Percentiles rank a stretch among this genome's conserved stretches.
These are phyloP conservation scores for Saccostrea cuccullata DNA, from an alignment of 1,140 invertebrate species.

Conservation along the genomic window DNA sequence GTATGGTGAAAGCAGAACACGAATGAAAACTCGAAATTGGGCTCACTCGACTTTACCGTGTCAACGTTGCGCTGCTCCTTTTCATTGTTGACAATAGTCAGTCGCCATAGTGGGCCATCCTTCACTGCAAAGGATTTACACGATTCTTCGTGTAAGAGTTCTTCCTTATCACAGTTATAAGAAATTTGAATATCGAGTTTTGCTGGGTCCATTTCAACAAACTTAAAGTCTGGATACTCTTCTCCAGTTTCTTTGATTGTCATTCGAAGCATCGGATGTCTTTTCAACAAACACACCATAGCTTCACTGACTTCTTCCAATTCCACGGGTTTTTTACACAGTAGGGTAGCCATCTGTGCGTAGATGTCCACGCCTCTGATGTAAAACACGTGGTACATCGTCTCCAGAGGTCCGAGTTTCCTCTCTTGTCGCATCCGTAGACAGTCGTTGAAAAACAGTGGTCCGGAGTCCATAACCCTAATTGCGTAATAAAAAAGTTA, in stretches of 20 bases:
- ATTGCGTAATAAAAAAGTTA: background rate
- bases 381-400: slow-evolving; percentile 50
- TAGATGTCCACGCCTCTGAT: slow-evolving; percentile 45
- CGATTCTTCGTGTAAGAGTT: slow-evolving; percentile 22
- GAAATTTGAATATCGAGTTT: slow-evolving; percentile 34
- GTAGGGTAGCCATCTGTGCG: slow-evolving; percentile 42
- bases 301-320: slow-evolving; percentile 20
- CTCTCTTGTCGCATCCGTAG: background rate
- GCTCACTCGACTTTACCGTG: too few species aligned
- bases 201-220: slow-evolving; percentile 43
- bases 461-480: background rate
- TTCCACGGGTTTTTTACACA: background rate
- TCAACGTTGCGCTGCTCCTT: background rate
- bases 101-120: slow-evolving; percentile 44
- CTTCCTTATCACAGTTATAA: background rate
- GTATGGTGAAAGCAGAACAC: slow-evolving; percentile 45
- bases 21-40: slow-evolving; percentile 34
- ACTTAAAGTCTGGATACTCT: background rate
- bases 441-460: background rate
- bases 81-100: background rate
- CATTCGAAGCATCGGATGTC: slow-evolving; percentile 49
- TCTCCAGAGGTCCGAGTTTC: slow-evolving; percentile 44
- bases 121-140: slow-evolving; percentile 28
- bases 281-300: slow-evolving; percentile 42
- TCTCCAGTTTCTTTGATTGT: slow-evolving; percentile 1